Evolutionary conservation across 1,140 invertebrate species (phyloP).

Genomic region (Drosophila bocqueti): DNA sequence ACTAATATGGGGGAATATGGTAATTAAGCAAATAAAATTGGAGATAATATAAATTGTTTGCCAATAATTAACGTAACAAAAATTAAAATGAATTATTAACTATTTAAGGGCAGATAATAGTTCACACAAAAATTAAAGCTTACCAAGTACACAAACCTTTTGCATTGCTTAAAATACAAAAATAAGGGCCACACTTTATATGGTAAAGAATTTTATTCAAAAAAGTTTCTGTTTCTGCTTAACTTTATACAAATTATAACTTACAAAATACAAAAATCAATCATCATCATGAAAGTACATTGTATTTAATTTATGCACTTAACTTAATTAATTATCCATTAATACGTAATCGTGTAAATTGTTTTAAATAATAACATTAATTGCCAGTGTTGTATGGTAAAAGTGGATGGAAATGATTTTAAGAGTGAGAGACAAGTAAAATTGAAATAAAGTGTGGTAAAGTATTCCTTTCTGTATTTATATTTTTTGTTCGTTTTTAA

Average conservation of each 20-base stretch:
- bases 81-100: too few species aligned
- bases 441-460: conserved; percentile 46
- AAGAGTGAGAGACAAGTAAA: conserved; percentile 17
- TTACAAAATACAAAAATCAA: conserved; percentile 70
- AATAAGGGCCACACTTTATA: conserved; percentile 1
- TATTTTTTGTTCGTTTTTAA: neutral
- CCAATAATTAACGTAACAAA: too few species aligned
- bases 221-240: conserved; percentile 71
- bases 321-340: conserved; percentile 64
- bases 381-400: conserved; percentile 48
- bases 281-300: conserved; percentile 62
- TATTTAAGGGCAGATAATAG: neutral
- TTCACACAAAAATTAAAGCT: neutral
- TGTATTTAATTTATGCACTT: conserved; percentile 71
- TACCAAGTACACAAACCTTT: neutral
- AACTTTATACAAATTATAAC: conserved; percentile 83
- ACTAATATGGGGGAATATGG: neutral
- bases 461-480: conserved; percentile 8
- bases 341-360: conserved; percentile 48
- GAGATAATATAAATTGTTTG: neutral
- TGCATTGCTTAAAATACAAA: neutral
- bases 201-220: conserved; percentile 83
- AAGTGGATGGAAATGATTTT: conserved; percentile 65
- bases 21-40: conserved; percentile 58
- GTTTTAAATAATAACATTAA: conserved; percentile 63